These are phyloP conservation scores for Corythornis vintsioides DNA, from an alignment of 2,113 vertebrate species.

Conservation along the genomic window DNA sequence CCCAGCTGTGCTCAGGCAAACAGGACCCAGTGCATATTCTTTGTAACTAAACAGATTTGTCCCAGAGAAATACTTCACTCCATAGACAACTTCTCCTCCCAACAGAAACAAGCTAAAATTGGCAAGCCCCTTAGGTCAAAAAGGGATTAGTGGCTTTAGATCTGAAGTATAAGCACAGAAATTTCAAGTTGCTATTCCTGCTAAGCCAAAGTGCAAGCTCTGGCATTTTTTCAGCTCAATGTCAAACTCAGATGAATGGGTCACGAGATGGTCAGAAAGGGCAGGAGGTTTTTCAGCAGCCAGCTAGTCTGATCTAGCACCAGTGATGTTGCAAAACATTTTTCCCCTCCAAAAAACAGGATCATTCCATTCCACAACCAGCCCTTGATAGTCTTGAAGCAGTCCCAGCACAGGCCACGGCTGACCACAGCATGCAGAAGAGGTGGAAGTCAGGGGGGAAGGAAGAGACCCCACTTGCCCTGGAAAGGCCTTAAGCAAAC, in stretches of 20 bases:
- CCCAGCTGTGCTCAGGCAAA: neutral
- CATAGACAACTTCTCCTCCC: conserved; percentile 1
- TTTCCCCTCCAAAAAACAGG: neutral
- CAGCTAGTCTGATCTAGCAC: neutral
- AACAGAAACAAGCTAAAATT: conserved; percentile 26
- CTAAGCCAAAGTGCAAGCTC: neutral
- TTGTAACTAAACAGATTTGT: neutral
- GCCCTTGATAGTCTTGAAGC: neutral
- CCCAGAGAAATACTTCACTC: conserved; percentile 13
- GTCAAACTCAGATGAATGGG: neutral
- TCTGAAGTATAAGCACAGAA: conserved; percentile 1
- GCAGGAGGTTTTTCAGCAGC: neutral
- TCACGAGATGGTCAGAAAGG: neutral
- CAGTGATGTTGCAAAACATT: neutral
- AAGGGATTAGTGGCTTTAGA: neutral
- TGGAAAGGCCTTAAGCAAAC: neutral
- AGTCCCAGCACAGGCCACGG: neutral
- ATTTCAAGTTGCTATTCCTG: conserved; percentile 12
- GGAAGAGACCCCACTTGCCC: neutral
- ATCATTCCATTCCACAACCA: neutral
- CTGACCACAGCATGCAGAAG: neutral
- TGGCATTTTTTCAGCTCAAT: neutral
- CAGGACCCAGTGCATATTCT: neutral
- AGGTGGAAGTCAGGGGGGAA: neutral
- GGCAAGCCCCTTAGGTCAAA: neutral